A percentile compares a stretch with the other conserved stretches of the same genome.
phyloP scores from a whole-genome alignment of 2,113 vertebrate genomes.

The Rhynchomys soricoides region DNA sequence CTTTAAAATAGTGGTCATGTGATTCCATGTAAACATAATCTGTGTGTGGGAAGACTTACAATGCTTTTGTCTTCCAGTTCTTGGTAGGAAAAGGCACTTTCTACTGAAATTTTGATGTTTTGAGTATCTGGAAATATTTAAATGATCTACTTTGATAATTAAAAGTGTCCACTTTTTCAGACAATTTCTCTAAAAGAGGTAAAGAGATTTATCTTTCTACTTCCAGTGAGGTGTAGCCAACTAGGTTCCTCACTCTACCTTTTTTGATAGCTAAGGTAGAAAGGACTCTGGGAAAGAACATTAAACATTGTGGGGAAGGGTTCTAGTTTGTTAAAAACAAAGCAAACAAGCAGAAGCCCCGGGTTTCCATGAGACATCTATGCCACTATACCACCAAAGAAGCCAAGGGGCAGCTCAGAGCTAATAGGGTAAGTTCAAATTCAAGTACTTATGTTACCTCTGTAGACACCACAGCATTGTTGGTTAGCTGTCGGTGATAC shows the following conservation, averaged over 20 bases:
- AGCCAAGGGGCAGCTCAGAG: not conserved
- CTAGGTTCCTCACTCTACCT: not conserved
- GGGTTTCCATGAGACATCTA: not conserved
- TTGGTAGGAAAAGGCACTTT: not conserved
- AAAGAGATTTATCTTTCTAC: not conserved
- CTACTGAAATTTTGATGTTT: slow-evolving; percentile 4
- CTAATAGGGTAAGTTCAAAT: not conserved
- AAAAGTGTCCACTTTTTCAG: not conserved
- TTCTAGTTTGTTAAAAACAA: not conserved
- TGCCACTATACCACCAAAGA: not conserved
- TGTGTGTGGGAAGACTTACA: too few relatives aligned
- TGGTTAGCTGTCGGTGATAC: not conserved
- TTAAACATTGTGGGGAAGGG: not conserved
- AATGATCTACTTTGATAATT: not conserved
- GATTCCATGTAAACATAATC: too few relatives aligned
- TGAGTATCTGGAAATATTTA: not conserved
- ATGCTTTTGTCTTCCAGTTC: not conserved
- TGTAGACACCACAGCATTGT: not conserved
- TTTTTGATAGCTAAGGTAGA: not conserved
- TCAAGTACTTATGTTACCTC: not conserved
- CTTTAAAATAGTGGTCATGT: too few relatives aligned
- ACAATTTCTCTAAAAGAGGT: not conserved
- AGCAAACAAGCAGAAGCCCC: not conserved
- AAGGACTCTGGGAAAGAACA: not conserved
- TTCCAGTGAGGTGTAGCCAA: not conserved